Base-by-base conservation (phyloP, 1,140 invertebrate species). In the Apis dorsata region DNA sequence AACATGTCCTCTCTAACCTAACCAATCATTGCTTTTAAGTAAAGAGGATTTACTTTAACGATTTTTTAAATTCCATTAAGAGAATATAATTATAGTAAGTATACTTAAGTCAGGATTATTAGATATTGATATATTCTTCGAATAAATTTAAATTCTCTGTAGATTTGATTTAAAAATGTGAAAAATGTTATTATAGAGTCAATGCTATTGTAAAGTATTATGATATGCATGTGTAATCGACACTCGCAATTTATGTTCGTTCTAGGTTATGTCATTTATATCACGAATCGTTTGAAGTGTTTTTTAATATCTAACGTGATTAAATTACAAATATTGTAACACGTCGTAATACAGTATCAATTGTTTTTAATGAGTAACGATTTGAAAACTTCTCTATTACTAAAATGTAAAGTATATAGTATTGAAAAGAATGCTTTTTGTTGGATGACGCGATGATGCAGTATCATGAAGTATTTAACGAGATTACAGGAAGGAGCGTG, bases 401-500 rank as follows among this genome's bases (percentile, higher is more conserved):
- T 21, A 13, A 81, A 60, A 57, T 51, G 11, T 5, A 11, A 51
- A 28, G 10, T 24, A 19, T 66, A 13, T 24, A 7, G 17, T 5
- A 9, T 28, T 8, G 49, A 21, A 44, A 15, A 2, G 21, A 55
- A 65, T n/a, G 9, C 15, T 69, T 44, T 44, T 19, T 55, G 15
- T n/a, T n/a, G 7, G 63, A 78, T 55, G 49, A n/a, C 24, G 62
- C 34, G 69, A 60, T 34, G 51, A 53, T 17, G n/a, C 9, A 34
- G 0, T 8, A 63, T 19, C 12, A 51, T 21, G 15, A 69, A 17
- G 55, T 19, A 7, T 69, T 60, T 60, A 28, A 60, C 74, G 57
- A 78, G 73, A 82, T 70, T 76, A 15, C 65, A 60, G 74, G 74
- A 82, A 77, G 65, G 44, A 82, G 11, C 59, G 66, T 70, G 75